Percentiles rank a stretch among this genome's conserved stretches.
Evolutionary conservation across 2,888 invertebrate genomes (phyloP).

Genomic region (Tryphoninae sp.): DNA sequence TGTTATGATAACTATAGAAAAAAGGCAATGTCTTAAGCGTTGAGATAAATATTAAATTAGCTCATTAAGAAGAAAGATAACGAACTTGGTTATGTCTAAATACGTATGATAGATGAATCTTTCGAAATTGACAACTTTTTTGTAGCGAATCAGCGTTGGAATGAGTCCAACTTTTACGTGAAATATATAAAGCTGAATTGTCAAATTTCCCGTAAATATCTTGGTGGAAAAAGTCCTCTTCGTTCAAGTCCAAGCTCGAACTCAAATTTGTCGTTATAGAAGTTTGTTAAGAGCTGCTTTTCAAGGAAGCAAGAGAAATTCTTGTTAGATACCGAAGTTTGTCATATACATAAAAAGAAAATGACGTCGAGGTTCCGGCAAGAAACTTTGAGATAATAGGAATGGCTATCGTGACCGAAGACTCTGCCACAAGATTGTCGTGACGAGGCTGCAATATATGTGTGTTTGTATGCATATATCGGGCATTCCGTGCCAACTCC

Average conservation of each 20-base stretch:
- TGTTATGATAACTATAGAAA: no score
- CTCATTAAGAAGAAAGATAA: no score
- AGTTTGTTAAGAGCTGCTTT: neutral
- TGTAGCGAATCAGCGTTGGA: no score
- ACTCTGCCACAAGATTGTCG: neutral
- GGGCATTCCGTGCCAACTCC: no score
- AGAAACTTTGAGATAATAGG: conserved; percentile 10
- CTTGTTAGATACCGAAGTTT: conserved; percentile 7
- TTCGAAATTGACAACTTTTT: no score
- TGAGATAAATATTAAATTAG: no score
- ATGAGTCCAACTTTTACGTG: neutral
- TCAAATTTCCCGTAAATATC: neutral
- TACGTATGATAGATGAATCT: no score
- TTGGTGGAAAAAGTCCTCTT: neutral
- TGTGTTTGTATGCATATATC: neutral
- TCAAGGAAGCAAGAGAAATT: neutral
- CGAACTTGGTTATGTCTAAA: no score
- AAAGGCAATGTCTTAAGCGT: no score
- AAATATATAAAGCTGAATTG: neutral
- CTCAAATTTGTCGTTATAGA: neutral
- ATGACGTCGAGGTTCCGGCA: neutral
- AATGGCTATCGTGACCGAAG: neutral
- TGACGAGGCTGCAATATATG: neutral
- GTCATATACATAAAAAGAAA: conserved; percentile 1
- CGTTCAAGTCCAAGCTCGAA: neutral